Conservation (phyloP, 2,797 vertebrate species). For the Xenops minutus region DNA sequence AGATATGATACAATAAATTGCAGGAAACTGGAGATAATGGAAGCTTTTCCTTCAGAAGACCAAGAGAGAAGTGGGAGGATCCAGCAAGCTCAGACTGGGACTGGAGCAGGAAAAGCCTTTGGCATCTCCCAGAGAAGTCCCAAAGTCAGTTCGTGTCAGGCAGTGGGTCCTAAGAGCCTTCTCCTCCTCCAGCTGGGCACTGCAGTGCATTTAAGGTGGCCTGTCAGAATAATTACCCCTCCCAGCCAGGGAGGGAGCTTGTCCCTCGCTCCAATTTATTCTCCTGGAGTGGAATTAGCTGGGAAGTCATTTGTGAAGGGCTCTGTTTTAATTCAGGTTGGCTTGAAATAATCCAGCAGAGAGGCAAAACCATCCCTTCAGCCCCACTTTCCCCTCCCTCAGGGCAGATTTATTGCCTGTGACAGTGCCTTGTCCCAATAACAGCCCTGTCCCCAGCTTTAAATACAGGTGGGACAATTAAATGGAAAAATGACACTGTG, state of each 20-base stretch:
- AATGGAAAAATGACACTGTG: background rate
- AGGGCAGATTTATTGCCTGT: background rate
- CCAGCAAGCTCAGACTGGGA: background rate
- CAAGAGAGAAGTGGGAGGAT: background rate
- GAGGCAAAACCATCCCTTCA: background rate
- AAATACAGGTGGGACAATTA: slow-evolving; percentile 27
- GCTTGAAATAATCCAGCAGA: background rate
- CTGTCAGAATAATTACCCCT: slow-evolving; percentile 44
- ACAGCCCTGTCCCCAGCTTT: background rate
- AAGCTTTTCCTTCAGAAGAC: background rate
- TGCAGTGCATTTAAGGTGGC: background rate
- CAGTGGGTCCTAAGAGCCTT: background rate
- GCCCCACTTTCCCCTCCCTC: background rate
- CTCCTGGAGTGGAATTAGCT: background rate
- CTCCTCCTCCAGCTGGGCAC: background rate
- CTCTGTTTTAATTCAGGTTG: background rate
- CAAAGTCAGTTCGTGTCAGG: background rate
- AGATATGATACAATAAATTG: background rate
- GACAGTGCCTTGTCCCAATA: background rate
- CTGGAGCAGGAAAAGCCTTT: background rate
- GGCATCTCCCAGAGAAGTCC: slow-evolving; percentile 1
- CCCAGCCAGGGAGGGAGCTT: background rate
- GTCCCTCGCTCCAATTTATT: background rate
- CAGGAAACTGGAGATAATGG: background rate
- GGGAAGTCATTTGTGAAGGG: background rate